Evolutionary conservation across 2,888 invertebrate species (phyloP).

Genomic region (Polyommatus iphigenia): DNA sequence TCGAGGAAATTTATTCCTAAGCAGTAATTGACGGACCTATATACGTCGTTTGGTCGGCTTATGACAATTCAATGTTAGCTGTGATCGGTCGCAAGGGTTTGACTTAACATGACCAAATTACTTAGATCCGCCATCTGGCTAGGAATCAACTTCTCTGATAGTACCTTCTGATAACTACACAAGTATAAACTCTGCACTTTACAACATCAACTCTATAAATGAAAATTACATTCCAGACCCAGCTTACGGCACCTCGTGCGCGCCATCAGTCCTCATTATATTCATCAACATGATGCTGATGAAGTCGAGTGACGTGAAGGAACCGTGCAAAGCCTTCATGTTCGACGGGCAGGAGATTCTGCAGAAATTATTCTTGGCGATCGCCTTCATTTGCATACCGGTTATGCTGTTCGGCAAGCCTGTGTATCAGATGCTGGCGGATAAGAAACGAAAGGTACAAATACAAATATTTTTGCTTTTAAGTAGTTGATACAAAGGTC

Average conservation of each 20-base stretch:
- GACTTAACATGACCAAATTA: too few species aligned
- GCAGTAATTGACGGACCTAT: too few species aligned
- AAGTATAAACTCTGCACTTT: too few species aligned
- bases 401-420: constrained; percentile 90
- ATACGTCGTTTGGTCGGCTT: too few species aligned
- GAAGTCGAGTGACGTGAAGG: constrained; percentile 65
- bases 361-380: constrained; percentile 82
- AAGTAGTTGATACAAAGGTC: too few species aligned
- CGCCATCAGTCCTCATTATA: constrained; percentile 89
- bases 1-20: too few species aligned
- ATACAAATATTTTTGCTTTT: too few species aligned
- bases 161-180: too few species aligned
- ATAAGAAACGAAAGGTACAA: constrained; percentile 60
- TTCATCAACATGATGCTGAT: constrained; percentile 90
- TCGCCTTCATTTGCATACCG: constrained; percentile 86
- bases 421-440: constrained; percentile 79
- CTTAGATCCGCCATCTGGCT: too few species aligned
- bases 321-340: constrained; percentile 80
- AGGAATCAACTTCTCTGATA: too few species aligned
- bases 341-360: constrained; percentile 79
- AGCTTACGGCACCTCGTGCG: constrained; percentile 78
- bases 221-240: constrained; percentile 55
- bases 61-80: too few species aligned
- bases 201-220: not conserved
- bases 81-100: too few species aligned